Percentiles rank a stretch among this genome's conserved stretches.
Evolutionary conservation across 1,140 invertebrate genomes (phyloP).

Genomic region (Rhynchophorus ferrugineus): DNA sequence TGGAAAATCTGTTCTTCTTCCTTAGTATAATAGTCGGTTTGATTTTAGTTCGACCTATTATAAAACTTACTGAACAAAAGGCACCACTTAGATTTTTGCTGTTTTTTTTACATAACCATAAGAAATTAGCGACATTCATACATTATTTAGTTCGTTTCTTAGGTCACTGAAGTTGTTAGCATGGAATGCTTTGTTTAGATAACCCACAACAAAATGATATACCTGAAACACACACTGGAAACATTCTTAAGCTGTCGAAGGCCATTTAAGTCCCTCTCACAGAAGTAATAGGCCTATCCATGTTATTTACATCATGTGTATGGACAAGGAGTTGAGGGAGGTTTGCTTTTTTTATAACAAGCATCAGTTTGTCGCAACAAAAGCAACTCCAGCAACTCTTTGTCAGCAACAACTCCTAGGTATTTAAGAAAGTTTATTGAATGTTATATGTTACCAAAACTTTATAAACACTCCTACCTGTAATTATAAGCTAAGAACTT

Average conservation of each 20-base stretch:
- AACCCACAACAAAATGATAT: no score
- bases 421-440: background rate
- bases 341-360: constrained; percentile 11
- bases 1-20: no score
- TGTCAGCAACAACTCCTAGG: background rate
- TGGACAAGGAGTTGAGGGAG: constrained; percentile 14
- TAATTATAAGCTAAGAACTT: background rate
- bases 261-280: constrained; percentile 25
- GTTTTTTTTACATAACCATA: no score
- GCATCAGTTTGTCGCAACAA: constrained; percentile 3
- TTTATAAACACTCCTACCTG: background rate
- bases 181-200: no score
- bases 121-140: no score
- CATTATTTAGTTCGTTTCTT: no score
- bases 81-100: no score
- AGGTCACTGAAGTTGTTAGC: no score
- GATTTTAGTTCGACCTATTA: no score
- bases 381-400: constrained; percentile 15
- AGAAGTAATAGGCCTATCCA: constrained; percentile 30
- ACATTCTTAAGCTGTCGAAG: background rate
- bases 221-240: background rate
- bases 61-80: no score
- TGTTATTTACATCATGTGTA: constrained; percentile 33
- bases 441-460: background rate
- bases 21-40: no score